Percentiles rank a stretch among this genome's conserved stretches.
These are phyloP conservation scores for Arremon aurantiirostris DNA, from an alignment of 2,797 vertebrate species.

Conservation along the genomic window DNA sequence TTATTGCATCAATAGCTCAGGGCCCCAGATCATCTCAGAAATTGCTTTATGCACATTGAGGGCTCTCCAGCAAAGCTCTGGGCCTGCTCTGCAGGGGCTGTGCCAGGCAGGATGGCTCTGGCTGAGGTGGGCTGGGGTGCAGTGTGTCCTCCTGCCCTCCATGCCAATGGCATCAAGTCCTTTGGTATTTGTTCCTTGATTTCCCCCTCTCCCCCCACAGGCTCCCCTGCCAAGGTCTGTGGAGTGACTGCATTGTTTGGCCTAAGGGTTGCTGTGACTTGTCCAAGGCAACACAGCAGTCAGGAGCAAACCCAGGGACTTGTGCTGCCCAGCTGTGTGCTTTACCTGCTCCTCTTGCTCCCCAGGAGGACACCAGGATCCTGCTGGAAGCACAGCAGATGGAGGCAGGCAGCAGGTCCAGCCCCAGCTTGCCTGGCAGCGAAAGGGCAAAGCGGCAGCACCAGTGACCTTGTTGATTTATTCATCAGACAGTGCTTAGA, in stretches of 20 bases:
- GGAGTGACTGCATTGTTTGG: neutral
- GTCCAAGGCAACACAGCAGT: neutral
- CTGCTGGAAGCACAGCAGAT: neutral
- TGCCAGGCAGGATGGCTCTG: neutral
- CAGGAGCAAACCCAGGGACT: neutral
- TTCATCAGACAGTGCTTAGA: slow-evolving; percentile 61
- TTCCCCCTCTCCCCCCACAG: neutral
- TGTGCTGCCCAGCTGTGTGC: neutral
- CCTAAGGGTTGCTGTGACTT: neutral
- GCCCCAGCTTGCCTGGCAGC: slow-evolving; percentile 1
- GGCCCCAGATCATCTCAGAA: neutral
- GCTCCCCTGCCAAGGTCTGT: neutral
- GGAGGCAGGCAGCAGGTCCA: slow-evolving; percentile 28
- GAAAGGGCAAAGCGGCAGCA: slow-evolving; percentile 29
- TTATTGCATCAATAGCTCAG: neutral
- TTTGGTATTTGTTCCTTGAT: neutral
- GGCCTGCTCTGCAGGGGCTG: neutral
- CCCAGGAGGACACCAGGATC: neutral
- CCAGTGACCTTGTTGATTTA: slow-evolving; percentile 67
- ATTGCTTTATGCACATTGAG: neutral
- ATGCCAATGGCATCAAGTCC: neutral
- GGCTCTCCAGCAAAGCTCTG: neutral
- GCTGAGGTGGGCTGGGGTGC: neutral
- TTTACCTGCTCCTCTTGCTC: neutral
- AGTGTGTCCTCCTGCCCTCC: neutral